Evolutionary conservation across 2,797 vertebrate genomes (phyloP), one percentile per base, ranked within the genome.

Genomic region (Sciaenops ocellatus): DNA sequence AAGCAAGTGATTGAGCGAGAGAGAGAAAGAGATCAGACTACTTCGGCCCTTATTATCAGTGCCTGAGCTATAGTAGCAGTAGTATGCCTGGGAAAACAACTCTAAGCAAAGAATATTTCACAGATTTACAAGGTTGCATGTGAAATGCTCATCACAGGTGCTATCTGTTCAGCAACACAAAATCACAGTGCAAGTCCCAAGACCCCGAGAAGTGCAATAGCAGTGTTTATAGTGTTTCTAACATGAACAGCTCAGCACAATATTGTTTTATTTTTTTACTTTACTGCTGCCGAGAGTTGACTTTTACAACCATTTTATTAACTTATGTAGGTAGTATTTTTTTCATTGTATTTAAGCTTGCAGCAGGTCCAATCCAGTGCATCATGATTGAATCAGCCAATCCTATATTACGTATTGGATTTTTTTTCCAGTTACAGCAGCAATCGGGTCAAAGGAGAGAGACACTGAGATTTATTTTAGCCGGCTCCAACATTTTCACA

Each of bases 101-200:
- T 47, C 17, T 18, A 41, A 48, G 41, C 26, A 75, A 51, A 13
- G 18, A 74, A 44, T 47, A 67, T 11, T 62, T 48, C 15, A 56
- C 42, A 75, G 62, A 63, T 65, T 68, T 26, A 76, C 34, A 61
- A 79, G 46, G 41, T 26, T 46, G 41, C 12, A 28, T 63, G 42
- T 59, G 41, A 79, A 86, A 62, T 50, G 55, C 28, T 41, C 46
- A 63, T 69, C 54, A 79, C 59, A 34, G 34, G 18, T 61, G 30
- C 22, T 44, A 24, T 74, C n/a, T 24, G 46, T 26, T 62, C 24
- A 64, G 22, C 17, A 51, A 34, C 34, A 72, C 34, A 55, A 47
- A 65, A 46, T 42, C 16, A 20, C 17, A 68, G 3, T 5, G 6
- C 17, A 52, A 44, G 13, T 47, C 34, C 55, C 28, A 16, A 60